Base-by-base conservation (phyloP, 2,113 vertebrate genomes). In the Oncorhynchus tshawytscha region DNA sequence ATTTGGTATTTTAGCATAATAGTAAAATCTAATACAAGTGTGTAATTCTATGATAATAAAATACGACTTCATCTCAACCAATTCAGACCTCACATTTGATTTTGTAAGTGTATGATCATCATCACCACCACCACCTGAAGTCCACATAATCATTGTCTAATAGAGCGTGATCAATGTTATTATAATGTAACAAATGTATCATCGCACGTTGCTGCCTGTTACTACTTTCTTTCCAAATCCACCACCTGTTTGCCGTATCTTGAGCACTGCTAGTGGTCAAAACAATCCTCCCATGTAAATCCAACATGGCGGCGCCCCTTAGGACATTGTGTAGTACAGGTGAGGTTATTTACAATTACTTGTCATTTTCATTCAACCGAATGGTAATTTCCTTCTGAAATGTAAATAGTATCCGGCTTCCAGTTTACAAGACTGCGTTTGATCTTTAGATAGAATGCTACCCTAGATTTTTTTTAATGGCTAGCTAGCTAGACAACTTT, bases 221-320 rank as follows among this genome's bases (percentile, higher is more conserved):
- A 3, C 7, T 20, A 62, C 59, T n/a, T 62, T 62, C 4, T 62
- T 62, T 20, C 1, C 59, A 11, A 22, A 2, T 22, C 18, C n/a
- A n/a, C 59, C 59, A 22, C n/a, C n/a, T 70, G 39, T n/a, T 20
- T 18, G 29, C 29, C 9, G 54, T 49, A 0, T 25, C 64, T 84
- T 67, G 25, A 24, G n/a, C 82, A 0, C 82, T 91, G 11, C 90
- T 87, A 67, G 62, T 70, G 92, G 85, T 20, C 49, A 16, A 1
- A 2, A 20, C 81, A 82, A 49, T 22, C 22, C 6, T 54, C 51
- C 18, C 12, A 18, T 16, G 16, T 5, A 3, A 31, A 66, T 76
- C 24, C 80, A 94, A 91, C 39, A 94, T 94, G 94, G 92, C 92
- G 77, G 91, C 92, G 5, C 48, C 88, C 86, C 20, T 91, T 27